Base-by-base conservation (phyloP, 2,888 invertebrate genomes). In the Odontocerum albicorne region DNA sequence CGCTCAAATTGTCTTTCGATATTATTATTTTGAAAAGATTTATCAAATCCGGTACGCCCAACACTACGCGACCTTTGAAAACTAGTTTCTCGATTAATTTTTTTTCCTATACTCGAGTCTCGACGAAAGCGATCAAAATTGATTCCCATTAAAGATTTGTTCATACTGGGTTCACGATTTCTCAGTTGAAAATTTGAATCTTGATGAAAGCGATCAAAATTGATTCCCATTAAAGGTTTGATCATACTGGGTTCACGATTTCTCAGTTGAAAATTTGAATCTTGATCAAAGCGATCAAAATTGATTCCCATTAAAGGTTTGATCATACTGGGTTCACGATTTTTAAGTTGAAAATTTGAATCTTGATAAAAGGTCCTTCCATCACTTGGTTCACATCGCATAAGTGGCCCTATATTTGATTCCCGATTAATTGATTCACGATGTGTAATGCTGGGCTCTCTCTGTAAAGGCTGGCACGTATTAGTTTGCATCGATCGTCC, bases 21-120 rank as follows among this genome's bases (percentile, higher is more conserved):
- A 4, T 15, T 2, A 7, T 20, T 10, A n/a, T 36, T 16, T n/a
- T n/a, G n/a, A n/a, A n/a, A n/a, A n/a, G n/a, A n/a, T n/a, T n/a
- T n/a, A 4, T 33, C 10, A 10, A 32, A 36, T 12, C 32, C 4
- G 4, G 40, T 22, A 17, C 51, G 33, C 15, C 44, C 51, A 21
- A 44, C 43, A 43, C 44, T 51, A 19, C 17, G 43, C 16, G 43
- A 35, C 27, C 44, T 33, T 27, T 27, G n/a, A 16, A 44, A 51
- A n/a, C 35, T 43, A 3, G 22, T 7, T 12, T n/a, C 35, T 12
- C 8, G 4, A 35, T 35, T 35, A 35, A n/a, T 8, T 4, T 4
- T 10, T 20, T 12, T 40, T 40, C 19, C 20, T 20, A 20, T 12
- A 20, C 40, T 20, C 4, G 19, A 6, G 8, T 20, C 20, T 8